Evolutionary conservation across 2,888 invertebrate genomes (phyloP).

Genomic region (Cecidostiba fungosa): DNA sequence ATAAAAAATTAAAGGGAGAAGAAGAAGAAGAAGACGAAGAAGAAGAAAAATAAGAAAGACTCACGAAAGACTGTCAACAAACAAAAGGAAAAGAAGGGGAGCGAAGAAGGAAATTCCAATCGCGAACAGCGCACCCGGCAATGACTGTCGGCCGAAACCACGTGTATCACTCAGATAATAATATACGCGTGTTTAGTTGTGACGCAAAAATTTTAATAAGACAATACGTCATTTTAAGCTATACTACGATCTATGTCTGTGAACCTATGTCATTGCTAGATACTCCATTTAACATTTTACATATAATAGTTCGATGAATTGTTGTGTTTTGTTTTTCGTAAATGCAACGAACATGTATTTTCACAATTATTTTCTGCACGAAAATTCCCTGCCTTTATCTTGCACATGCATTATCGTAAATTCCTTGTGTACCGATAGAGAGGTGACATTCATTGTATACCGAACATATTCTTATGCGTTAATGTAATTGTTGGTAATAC

Average conservation of each 20-base stretch:
- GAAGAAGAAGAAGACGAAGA: conserved; percentile 6
- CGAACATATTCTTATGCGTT: no score
- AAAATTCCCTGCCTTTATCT: no score
- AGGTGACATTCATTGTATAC: no score
- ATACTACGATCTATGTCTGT: not conserved
- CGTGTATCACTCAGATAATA: not conserved
- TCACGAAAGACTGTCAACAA: not conserved
- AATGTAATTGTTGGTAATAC: no score
- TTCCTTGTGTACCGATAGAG: no score
- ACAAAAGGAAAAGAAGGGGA: conserved; percentile 10
- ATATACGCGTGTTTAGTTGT: not conserved
- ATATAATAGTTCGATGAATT: not conserved
- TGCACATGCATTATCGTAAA: no score
- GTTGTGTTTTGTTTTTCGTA: not conserved
- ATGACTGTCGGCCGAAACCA: not conserved
- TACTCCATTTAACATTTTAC: not conserved
- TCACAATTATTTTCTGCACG: no score
- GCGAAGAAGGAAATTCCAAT: not conserved
- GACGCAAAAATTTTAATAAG: conserved; percentile 37
- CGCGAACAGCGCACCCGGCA: not conserved
- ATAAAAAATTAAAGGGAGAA: conserved; percentile 18
- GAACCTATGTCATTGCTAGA: conserved; percentile 18
- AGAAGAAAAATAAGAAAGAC: not conserved
- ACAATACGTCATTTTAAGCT: conserved; percentile 14
- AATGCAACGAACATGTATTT: not conserved